These are phyloP conservation scores for Ictalurus furcatus DNA, from an alignment of 2,113 vertebrate genomes.

Conservation along the genomic window DNA sequence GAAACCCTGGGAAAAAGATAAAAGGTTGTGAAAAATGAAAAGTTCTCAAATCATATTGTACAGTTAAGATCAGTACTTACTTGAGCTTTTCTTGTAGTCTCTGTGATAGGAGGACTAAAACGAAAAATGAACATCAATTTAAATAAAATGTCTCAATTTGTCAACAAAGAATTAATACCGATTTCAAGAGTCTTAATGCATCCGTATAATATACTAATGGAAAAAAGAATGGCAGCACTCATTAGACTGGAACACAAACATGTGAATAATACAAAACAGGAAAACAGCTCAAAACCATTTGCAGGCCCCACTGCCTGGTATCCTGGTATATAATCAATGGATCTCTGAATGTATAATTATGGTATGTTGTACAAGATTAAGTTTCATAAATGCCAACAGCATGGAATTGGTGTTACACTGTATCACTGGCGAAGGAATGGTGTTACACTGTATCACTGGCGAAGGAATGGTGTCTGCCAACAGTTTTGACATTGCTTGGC, in stretches of 20 bases:
- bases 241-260: not conserved
- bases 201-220: not conserved
- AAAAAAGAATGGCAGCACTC: not conserved
- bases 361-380: not conserved
- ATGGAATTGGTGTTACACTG: not conserved
- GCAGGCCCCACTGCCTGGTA: not conserved
- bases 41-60: not conserved
- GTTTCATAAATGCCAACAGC: not conserved
- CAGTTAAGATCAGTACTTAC: not conserved
- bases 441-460: not conserved
- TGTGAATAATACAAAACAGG: not conserved
- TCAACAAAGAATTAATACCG: not conserved
- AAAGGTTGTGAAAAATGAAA: not conserved
- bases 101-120: conserved; percentile 12
- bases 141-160: not conserved
- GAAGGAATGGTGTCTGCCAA: not conserved
- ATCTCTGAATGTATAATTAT: not conserved
- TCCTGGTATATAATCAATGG: not conserved
- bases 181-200: not conserved
- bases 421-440: not conserved
- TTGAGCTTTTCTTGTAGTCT: not conserved
- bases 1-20: conserved; percentile 17
- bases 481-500: not conserved
- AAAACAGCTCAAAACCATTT: not conserved
- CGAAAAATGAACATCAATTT: not conserved